Base-by-base conservation (phyloP, 2,113 vertebrate species). In the Actenoides lindsayi region DNA sequence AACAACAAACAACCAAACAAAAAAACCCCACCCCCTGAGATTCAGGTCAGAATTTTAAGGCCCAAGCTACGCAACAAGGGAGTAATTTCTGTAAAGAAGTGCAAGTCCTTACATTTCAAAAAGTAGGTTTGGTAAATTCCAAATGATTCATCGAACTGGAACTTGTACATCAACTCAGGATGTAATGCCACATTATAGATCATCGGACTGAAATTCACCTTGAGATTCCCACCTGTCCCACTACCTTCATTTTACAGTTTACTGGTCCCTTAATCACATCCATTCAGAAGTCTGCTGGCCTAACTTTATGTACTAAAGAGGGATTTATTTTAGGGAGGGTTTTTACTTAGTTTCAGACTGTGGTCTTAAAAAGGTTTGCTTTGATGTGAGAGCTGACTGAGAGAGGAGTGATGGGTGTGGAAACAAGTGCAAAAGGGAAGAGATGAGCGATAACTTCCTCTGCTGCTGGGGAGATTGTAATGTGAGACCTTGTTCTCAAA, bases 391-490 rank as follows among this genome's bases (percentile, higher is more conserved):
- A 39, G 39, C 46, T 89, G 83, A 68, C 16, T 14, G 86, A 77
- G 79, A 53, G 82, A 48, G 74, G 89, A 96, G 48, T 37, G 77
- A 87, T 87, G 87, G 83, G 51, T 94, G 70, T 84, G 77, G 94
- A 76, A 82, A 46, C 14, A 30, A 82, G 69, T 2, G 15, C 0
- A 10, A 59, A 84, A 42, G 53, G 56, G 48, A 87, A 54, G 83
- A 77, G 91, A 37, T 79, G 95, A 96, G 83, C 51, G 93, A 89
- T 56, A 31, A 24, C 81, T 96, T 96, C 87, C 77, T 68, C 5
- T 68, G 8, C 51, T 78, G n/a, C 73, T 42, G 83, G 89, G 39
- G 57, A 70, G 30, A 9, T 20, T 51, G 83, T 51, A 87, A 94
- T 5, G 42, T 41, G 83, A 94, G 74, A 73, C 17, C 15, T 30